Evolutionary conservation across 1,140 invertebrate genomes (phyloP), one percentile per base, ranked within the genome.

Genomic region (Cydia pomonella): DNA sequence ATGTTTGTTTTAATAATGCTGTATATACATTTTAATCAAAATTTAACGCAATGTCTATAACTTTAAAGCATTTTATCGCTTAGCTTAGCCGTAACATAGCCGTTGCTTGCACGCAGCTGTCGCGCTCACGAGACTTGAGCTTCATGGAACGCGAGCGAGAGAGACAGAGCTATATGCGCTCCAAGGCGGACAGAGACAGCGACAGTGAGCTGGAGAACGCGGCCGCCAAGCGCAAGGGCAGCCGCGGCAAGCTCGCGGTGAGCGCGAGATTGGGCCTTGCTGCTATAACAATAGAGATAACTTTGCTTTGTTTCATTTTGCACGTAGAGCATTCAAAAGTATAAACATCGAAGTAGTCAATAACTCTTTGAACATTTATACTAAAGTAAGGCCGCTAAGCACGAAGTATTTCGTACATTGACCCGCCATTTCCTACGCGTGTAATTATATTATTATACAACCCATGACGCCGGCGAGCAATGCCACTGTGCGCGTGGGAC

Each of bases 131-230:
- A 77, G 86, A 91, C 82, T 82, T 92, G 86, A 90, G 87, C 86
- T 91, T 85, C 89, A 89, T 87, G 89, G 90, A 91, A 76, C 86
- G 89, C 75, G 87, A 92, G 83, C 83, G 90, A 85, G 86, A 90
- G 80, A 88, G 88, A 89, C 89, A 90, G 84, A 90, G 84, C 85
- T 92, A 91, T 89, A 90, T 91, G 80, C 85, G 83, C 77, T 89
- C 87, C 73, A 91, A 91, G 91, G 84, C 84, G 87, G 93, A 93
- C 84, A 91, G 92, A 76, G 92, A 93, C 88, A 93, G 90, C 88
- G 92, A 93, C 83, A 93, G 92, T 78, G 94, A 95, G 83, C 93
- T 94, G 88, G 94, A 95, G 84, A 93, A 93, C 88, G 93, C 94
- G 78, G 89, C 94, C 82, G 93, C 88, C 77, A 93, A 93, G 82